Evolutionary conservation across 2,113 vertebrate species (phyloP), one percentile per base, ranked within the genome.

Genomic region (Phalacrocorax aristotelis): DNA sequence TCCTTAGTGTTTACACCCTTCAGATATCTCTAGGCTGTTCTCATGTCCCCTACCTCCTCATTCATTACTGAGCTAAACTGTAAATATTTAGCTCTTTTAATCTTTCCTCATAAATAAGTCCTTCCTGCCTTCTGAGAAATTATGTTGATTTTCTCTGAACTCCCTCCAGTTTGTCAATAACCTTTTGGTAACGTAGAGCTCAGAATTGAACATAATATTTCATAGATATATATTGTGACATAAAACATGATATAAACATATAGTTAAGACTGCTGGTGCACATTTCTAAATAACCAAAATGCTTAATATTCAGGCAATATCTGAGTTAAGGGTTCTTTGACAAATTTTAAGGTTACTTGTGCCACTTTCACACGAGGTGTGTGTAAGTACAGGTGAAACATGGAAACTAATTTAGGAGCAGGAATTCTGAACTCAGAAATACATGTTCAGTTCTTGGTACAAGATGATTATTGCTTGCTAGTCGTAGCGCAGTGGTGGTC

Each of bases 41-140:
- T 95, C 79, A 65, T 93, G 81, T 95, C 69, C 49, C n/a, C 75
- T 91, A 91, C 90, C 94, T 97, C 94, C 95, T 96, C 90, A 95
- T 96, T 95, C 89, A 72, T 95, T 97, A 93, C 78, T 90, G 89
- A 80, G 79, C 92, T 78, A 91, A 89, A 68, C 62, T 95, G 18
- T 96, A 97, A 96, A 97, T 95, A 97, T 94, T 95, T 96, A 95
- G 83, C 62, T 93, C 58, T 88, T 95, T 92, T 95, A 95, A 87
- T 94, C 94, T 95, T 96, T 87, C 48, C n/a, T 90, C 66, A 76
- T 91, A 97, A 97, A 93, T 96, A 97, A 96, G 46, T 60, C 66
- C 91, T 97, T 97, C 95, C 93, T 97, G 94, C 68, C 78, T 97
- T 95, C 95, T 18, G 62, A 97, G 93, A 97, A 97, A 61, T 66